Evolutionary conservation across 2,113 vertebrate genomes (phyloP).

Genomic region (Gymnobelideus leadbeateri): DNA sequence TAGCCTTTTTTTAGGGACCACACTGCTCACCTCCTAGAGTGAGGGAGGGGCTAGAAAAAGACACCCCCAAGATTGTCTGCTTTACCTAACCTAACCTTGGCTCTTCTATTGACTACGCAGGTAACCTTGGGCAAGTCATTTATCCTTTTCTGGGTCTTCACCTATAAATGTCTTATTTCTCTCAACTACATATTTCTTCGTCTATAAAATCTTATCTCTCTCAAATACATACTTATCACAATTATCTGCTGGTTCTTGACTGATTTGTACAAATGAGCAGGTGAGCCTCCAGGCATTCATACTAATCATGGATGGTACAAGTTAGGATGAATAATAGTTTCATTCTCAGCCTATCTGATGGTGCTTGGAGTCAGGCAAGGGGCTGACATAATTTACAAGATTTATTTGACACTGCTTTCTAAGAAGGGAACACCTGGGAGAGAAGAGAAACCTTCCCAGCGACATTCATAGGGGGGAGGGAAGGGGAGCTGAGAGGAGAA

Average conservation of each 20-base stretch:
- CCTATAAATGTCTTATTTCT: not conserved
- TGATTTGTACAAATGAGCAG: slow-evolving; percentile 1
- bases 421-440: not conserved
- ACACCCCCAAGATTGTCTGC: not conserved
- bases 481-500: not conserved
- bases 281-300: not conserved
- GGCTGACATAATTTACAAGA: not conserved
- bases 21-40: not conserved
- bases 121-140: not conserved
- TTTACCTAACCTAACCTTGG: not conserved
- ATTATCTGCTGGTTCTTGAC: not conserved
- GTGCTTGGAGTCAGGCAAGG: not conserved
- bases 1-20: not conserved
- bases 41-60: not conserved
- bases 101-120: not conserved
- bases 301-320: not conserved
- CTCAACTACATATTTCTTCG: not conserved
- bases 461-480: not conserved
- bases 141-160: not conserved
- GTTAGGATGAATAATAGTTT: not conserved
- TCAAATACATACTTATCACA: not conserved
- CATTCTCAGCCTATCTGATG: not conserved
- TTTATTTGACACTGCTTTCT: not conserved
- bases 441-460: not conserved
- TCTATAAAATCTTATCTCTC: not conserved